These are phyloP conservation scores for Myoxocephalus aenaeus DNA, from an alignment of 2,797 vertebrate genomes.

Conservation along the genomic window DNA sequence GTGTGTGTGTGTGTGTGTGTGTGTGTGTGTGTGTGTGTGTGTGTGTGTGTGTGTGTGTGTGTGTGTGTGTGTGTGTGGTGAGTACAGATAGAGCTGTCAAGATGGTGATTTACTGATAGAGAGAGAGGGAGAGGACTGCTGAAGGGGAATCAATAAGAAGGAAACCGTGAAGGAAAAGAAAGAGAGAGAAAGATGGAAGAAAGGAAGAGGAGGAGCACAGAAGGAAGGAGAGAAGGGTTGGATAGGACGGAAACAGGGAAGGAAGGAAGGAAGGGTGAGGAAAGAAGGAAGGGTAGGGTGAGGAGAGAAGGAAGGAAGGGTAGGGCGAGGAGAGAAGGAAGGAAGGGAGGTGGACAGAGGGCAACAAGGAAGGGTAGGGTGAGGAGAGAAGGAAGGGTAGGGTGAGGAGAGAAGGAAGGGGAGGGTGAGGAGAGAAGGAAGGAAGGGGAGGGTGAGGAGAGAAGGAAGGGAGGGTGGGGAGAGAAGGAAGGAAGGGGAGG, in stretches of 20 bases:
- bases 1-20: conserved; percentile 26
- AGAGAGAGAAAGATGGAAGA: background rate
- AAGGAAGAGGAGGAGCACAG: background rate
- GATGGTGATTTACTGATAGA: conserved; percentile 72
- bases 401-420: too few species aligned
- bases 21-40: conserved; percentile 19
- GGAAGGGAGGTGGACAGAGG: too few species aligned
- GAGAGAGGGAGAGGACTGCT: conserved; percentile 31
- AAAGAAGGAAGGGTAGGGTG: background rate
- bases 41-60: conserved; percentile 28
- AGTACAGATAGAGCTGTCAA: conserved; percentile 76
- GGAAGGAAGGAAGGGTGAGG: background rate
- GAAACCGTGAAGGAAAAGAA: conserved; percentile 64
- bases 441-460: too few species aligned
- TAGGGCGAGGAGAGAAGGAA: too few species aligned
- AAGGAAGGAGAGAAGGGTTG: background rate
- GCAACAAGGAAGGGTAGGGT: too few species aligned
- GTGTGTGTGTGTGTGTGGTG: conserved; percentile 42
- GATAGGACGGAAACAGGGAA: background rate
- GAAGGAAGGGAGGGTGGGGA: background rate
- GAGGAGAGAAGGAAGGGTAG: too few species aligned
- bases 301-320: too few species aligned
- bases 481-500: background rate
- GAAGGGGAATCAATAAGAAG: conserved; percentile 76
- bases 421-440: too few species aligned